Conservation (phyloP, 2,888 invertebrate species). For the Timema podura region DNA sequence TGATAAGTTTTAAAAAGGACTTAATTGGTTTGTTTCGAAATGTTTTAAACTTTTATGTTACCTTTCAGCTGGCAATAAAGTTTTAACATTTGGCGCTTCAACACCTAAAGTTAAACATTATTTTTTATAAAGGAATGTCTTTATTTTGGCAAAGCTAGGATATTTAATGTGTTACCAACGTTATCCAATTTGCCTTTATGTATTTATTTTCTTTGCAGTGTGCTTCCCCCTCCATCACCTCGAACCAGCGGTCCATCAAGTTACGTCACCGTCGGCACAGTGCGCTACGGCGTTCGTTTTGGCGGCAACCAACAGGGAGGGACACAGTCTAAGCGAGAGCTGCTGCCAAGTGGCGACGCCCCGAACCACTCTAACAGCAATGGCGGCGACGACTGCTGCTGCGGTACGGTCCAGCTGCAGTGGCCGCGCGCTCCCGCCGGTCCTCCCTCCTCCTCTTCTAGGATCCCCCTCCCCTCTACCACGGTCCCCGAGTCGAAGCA, state of each 20-base stretch:
- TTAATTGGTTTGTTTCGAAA: too few relatives aligned
- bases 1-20: too few relatives aligned
- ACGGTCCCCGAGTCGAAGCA: slow-evolving; percentile 27
- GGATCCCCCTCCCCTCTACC: not conserved
- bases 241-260: slow-evolving; percentile 27
- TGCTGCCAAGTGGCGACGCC: slow-evolving; percentile 31
- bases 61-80: too few relatives aligned
- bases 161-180: too few relatives aligned
- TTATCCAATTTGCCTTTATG: too few relatives aligned
- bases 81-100: too few relatives aligned
- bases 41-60: too few relatives aligned
- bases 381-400: slow-evolving; percentile 33
- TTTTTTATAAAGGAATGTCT: too few relatives aligned
- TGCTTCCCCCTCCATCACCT: not conserved
- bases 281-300: slow-evolving; percentile 66
- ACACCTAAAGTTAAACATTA: too few relatives aligned
- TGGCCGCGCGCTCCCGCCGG: slow-evolving; percentile 30
- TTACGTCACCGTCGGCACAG: slow-evolving; percentile 65
- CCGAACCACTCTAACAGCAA: slow-evolving; percentile 16
- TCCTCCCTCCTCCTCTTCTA: slow-evolving; percentile 18
- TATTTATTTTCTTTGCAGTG: not conserved
- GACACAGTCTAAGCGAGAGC: slow-evolving; percentile 24
- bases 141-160: too few relatives aligned
- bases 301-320: slow-evolving; percentile 41
- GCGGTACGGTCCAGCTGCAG: slow-evolving; percentile 33